A percentile compares a stretch with the other conserved stretches of the same genome.
Conservation (phyloP, 1,140 invertebrate species). For the Neodiprion pinetum region DNA sequence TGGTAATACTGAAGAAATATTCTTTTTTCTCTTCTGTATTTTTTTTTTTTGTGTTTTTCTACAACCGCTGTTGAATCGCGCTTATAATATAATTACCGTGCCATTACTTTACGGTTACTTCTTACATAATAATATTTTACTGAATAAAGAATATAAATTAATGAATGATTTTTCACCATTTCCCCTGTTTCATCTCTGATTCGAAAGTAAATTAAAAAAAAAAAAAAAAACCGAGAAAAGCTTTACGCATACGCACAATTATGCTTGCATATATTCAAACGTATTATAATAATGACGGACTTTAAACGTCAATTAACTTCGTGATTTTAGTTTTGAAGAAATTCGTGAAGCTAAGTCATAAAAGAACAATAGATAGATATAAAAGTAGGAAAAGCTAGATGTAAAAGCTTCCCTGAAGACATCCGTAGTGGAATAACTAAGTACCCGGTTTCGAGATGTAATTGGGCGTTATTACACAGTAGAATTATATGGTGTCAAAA, state of each 20-base stretch:
- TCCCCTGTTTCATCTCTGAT: too few relatives aligned
- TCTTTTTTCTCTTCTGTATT: not conserved
- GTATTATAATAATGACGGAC: too few relatives aligned
- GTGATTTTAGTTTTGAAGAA: too few relatives aligned
- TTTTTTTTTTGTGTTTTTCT: slow-evolving; percentile 11
- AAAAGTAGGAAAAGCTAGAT: too few relatives aligned
- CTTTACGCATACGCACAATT: too few relatives aligned
- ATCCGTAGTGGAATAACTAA: not conserved
- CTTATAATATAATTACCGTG: slow-evolving; percentile 14
- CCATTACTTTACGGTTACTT: slow-evolving; percentile 1
- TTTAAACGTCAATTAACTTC: too few relatives aligned
- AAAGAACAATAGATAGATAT: too few relatives aligned
- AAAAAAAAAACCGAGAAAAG: too few relatives aligned
- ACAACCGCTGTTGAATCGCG: not conserved
- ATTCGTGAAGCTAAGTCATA: too few relatives aligned
- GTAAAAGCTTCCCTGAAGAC: too few relatives aligned
- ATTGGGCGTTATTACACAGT: not conserved
- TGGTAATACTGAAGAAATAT: not conserved
- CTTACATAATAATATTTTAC: not conserved
- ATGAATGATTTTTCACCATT: not conserved
- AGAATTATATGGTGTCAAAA: not conserved
- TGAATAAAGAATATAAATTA: not conserved
- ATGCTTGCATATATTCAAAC: too few relatives aligned
- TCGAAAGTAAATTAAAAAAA: too few relatives aligned
- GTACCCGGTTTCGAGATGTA: not conserved